Evolutionary conservation across 2,797 vertebrate genomes (phyloP), one percentile per base, ranked within the genome.

Genomic region (Microchirus variegatus): DNA sequence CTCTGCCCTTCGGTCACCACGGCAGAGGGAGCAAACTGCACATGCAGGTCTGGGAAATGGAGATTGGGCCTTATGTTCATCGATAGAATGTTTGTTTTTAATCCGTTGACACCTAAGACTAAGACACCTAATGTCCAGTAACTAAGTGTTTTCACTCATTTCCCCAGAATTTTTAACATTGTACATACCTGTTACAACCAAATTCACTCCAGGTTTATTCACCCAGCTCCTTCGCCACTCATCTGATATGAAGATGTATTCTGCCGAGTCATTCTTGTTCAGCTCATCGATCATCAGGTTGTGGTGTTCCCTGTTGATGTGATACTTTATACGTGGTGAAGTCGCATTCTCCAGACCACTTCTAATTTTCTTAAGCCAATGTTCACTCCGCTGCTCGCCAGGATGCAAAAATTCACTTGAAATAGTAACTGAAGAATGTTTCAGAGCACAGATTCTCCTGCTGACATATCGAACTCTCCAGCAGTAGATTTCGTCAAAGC

Each of bases 141-240:
- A 22, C 19, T 22, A 22, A 22, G 19, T 22, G 19, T 4, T 22
- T 22, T 22, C 4, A 4, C 19, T 4, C 19, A 22, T 22, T 22
- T 22, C 4, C 4, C 19, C 19, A 22, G 19, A 22, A 22, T 22
- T 22, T 47, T 47, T 5, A 19, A 13, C 45, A 22, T 14, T 43
- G 3, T 4, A 17, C 38, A 51, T 75, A 78, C 70, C 81, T 67
- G 69, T 73, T 35, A 83, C 63, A 13, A 48, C n/a, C 19, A 83
- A 19, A 19, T 22, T 65, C 18, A 73, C 66, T 50, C 72, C 66
- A 52, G 57, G 17, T 0, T 0, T 0, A 31, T 5, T 45, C 38
- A 2, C 0, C 26, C 8, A 4, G 38, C 15, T 50, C 19, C 2
- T 1, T 2, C 0, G 1, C 31, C 0, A 1, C 7, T 15, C 12